A percentile compares a stretch with the other conserved stretches of the same genome.
These are phyloP conservation scores for Syngnathus rostellatus DNA, from an alignment of 2,797 vertebrate species.

Conservation along the genomic window DNA sequence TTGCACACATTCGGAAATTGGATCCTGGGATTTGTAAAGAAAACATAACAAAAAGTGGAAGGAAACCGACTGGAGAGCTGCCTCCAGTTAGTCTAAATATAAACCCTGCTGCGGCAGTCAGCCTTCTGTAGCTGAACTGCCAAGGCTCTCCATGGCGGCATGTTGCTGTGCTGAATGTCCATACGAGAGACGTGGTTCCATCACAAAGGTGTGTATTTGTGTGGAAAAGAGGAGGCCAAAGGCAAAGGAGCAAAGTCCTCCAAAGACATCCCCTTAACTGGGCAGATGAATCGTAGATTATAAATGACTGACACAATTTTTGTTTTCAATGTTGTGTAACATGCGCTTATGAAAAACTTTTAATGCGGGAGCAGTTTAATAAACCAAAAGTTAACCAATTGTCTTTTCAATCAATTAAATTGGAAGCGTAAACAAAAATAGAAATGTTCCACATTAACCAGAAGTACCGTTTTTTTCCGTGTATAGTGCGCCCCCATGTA, in stretches of 20 bases:
- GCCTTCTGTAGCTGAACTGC: slow-evolving; percentile 36
- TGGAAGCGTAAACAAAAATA: neutral
- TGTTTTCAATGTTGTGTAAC: neutral
- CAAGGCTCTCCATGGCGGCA: slow-evolving; percentile 22
- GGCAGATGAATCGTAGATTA: neutral
- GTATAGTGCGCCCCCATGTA: too few species aligned
- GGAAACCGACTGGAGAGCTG: slow-evolving; percentile 14
- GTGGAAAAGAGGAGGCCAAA: neutral
- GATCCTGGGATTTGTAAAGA: slow-evolving; percentile 11
- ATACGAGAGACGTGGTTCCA: slow-evolving; percentile 31
- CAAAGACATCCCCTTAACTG: neutral
- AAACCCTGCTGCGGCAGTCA: slow-evolving; percentile 31
- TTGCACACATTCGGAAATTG: slow-evolving; percentile 7
- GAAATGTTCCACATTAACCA: neutral
- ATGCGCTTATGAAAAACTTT: neutral
- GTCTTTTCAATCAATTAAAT: neutral
- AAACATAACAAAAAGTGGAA: slow-evolving; percentile 14
- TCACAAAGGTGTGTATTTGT: slow-evolving; percentile 28
- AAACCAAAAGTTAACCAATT: neutral
- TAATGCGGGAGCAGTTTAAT: neutral
- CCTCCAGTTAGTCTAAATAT: slow-evolving; percentile 37
- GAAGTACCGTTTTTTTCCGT: too few species aligned
- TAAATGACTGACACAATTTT: neutral
- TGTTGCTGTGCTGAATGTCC: slow-evolving; percentile 27
- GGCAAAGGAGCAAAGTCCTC: neutral